phyloP scores from a whole-genome alignment of 2,888 invertebrate species.

The Drosophila mayaguana region DNA sequence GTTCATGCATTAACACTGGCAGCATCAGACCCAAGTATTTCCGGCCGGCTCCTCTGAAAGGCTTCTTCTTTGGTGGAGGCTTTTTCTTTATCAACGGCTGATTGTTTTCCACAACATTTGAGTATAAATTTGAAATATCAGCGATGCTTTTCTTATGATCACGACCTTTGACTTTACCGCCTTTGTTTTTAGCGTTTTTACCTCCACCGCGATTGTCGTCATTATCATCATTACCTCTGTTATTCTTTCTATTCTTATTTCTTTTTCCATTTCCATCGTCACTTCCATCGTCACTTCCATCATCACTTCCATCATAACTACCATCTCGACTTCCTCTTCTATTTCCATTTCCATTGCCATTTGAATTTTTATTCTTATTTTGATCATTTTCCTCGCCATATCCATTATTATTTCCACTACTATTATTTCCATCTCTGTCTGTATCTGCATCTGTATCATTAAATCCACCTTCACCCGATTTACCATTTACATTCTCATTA shows the following conservation, averaged over 20 bases:
- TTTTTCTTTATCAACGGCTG: constrained; percentile 4
- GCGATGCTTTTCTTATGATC: neutral
- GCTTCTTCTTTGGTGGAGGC: constrained; percentile 5
- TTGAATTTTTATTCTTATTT: too few species aligned
- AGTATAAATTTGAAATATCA: constrained; percentile 32
- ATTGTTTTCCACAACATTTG: constrained; percentile 28
- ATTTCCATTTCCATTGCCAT: neutral
- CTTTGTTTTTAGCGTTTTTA: neutral
- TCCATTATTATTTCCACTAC: neutral
- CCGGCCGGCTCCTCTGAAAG: neutral
- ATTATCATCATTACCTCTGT: too few species aligned
- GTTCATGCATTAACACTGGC: constrained; percentile 42
- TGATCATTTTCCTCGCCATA: neutral
- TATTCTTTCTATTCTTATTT: neutral
- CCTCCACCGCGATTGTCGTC: neutral
- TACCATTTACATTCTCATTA: too few species aligned
- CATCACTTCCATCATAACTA: neutral
- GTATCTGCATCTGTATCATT: neutral
- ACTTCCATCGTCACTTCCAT: neutral
- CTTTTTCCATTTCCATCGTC: neutral
- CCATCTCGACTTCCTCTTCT: neutral
- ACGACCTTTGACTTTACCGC: neutral
- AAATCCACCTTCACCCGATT: neutral
- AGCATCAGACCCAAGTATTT: constrained; percentile 20
- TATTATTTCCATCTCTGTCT: neutral